Evolutionary conservation across 2,113 vertebrate genomes (phyloP).

Genomic region (Strigops habroptila): DNA sequence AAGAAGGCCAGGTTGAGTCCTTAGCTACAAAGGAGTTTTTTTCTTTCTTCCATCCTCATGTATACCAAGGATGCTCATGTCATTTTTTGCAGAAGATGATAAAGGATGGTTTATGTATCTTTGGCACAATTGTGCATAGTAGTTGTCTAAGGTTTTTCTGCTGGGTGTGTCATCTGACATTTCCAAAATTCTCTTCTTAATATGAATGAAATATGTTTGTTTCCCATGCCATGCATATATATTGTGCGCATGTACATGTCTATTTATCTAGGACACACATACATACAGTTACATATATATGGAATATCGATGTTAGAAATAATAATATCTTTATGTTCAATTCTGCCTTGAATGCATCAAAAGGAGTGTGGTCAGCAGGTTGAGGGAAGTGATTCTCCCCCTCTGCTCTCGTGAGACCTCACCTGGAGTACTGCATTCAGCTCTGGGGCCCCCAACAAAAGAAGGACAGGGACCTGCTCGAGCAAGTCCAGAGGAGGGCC

Average conservation of each 20-base stretch:
- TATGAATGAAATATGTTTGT: conserved; percentile 55
- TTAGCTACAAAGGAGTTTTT: neutral
- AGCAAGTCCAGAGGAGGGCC: neutral
- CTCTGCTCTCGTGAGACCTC: neutral
- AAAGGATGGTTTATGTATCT: conserved; percentile 23
- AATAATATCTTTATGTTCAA: neutral
- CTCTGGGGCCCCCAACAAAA: neutral
- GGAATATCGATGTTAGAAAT: neutral
- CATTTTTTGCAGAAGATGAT: conserved; percentile 42
- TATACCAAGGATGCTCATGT: neutral
- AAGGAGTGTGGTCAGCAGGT: neutral
- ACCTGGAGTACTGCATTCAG: neutral
- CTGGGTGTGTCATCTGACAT: conserved; percentile 63
- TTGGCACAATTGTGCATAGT: conserved; percentile 46
- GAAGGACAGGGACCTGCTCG: neutral
- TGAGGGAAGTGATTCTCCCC: neutral
- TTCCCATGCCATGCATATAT: neutral
- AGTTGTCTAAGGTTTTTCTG: conserved; percentile 60
- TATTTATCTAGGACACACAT: neutral
- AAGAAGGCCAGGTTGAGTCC: neutral
- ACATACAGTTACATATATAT: too few relatives aligned
- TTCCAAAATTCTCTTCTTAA: conserved; percentile 65
- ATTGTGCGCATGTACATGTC: neutral
- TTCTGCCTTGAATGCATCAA: neutral
- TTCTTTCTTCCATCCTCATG: neutral